Evolutionary conservation across 2,888 invertebrate species (phyloP).

Genomic region (Pollenia labialis): DNA sequence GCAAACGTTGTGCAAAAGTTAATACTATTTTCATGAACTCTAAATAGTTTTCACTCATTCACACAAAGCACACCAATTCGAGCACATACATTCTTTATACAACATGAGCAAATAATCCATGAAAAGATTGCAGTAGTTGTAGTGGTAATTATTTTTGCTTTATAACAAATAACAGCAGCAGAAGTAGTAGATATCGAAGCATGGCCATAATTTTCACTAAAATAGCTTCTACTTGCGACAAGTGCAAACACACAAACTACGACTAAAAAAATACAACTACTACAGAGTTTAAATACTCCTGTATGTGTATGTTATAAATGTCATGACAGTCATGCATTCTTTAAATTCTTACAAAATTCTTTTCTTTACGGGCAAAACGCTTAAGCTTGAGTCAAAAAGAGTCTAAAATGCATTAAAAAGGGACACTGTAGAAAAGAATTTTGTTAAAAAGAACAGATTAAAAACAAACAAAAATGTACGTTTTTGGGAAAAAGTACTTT

Average conservation of each 20-base stretch:
- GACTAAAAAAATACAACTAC: background rate
- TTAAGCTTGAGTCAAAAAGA: conserved; percentile 14
- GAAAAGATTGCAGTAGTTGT: conserved; percentile 41
- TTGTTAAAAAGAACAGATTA: background rate
- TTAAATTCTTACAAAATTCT: conserved; percentile 39
- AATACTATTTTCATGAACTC: conserved; percentile 67
- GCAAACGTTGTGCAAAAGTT: conserved; percentile 50
- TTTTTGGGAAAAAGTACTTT: background rate
- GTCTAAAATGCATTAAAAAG: conserved; percentile 19
- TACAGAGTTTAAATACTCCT: background rate
- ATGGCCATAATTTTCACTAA: conserved; percentile 62
- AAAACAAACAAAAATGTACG: background rate
- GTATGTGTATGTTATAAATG: background rate
- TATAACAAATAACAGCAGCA: background rate
- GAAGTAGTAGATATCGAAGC: conserved; percentile 29
- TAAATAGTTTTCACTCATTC: conserved; percentile 56
- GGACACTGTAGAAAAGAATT: conserved; percentile 16
- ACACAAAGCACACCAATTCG: no score
- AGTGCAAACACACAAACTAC: background rate
- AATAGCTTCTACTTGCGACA: conserved; percentile 37
- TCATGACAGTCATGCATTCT: conserved; percentile 43
- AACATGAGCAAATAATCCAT: conserved; percentile 33
- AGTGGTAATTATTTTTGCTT: conserved; percentile 40
- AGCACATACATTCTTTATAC: background rate
- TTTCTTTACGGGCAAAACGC: conserved; percentile 33